phyloP scores from a whole-genome alignment of 2,113 vertebrate species.

The Jacana jacana region DNA sequence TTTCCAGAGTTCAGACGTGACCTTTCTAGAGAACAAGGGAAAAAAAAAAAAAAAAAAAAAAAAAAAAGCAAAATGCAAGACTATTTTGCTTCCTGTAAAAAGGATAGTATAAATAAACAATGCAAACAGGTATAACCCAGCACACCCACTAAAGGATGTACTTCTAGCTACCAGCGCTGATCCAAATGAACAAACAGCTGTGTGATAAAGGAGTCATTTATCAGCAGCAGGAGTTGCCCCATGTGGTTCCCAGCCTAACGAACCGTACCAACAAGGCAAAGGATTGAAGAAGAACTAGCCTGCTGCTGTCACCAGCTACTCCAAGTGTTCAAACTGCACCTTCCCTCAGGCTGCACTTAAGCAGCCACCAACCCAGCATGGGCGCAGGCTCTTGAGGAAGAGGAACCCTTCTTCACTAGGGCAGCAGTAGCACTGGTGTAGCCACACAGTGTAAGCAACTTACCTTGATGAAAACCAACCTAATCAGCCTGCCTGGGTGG shows the following conservation, averaged over 20 bases:
- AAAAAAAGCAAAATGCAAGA: too few species aligned
- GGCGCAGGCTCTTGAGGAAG: neutral
- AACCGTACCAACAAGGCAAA: neutral
- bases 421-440: neutral
- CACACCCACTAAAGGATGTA: neutral
- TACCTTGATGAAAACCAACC: neutral
- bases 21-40: neutral
- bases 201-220: neutral
- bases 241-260: fast-evolving
- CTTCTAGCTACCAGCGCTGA: neutral
- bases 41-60: fast-evolving
- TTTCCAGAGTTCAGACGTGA: neutral
- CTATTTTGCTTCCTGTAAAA: neutral
- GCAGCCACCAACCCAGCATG: fast-evolving
- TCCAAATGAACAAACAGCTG: neutral
- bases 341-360: fast-evolving
- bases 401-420: neutral
- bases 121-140: neutral
- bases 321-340: fast-evolving
- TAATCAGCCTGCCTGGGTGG: fast-evolving
- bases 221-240: neutral
- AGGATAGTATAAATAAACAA: neutral
- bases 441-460: neutral
- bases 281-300: neutral
- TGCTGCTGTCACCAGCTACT: neutral